Conservation (phyloP, 2,888 invertebrate species). For the Stenolophus ochropezus region DNA sequence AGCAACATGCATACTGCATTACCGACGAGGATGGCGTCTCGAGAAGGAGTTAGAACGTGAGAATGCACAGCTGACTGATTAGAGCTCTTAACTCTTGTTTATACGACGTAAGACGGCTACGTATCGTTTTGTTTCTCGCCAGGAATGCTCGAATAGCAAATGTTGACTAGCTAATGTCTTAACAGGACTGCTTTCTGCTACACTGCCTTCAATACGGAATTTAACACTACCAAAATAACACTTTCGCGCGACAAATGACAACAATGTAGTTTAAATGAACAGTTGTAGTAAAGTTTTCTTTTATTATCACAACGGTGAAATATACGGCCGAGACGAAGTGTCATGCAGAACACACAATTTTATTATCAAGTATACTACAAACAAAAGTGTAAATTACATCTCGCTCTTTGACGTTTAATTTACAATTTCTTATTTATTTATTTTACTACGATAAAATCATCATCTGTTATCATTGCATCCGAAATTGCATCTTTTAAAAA, state of each 20-base stretch:
- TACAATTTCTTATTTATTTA: too few relatives aligned
- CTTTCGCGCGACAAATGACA: not conserved
- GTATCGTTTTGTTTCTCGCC: slow-evolving; percentile 13
- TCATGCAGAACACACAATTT: too few relatives aligned
- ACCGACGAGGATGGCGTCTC: slow-evolving; percentile 2
- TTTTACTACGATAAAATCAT: too few relatives aligned
- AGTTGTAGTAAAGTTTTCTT: too few relatives aligned
- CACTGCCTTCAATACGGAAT: not conserved
- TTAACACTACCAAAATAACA: not conserved
- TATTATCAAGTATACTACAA: too few relatives aligned
- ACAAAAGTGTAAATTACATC: too few relatives aligned
- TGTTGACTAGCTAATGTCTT: slow-evolving; percentile 10
- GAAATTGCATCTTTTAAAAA: too few relatives aligned
- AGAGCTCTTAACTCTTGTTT: slow-evolving; percentile 32
- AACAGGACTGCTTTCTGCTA: slow-evolving; percentile 10
- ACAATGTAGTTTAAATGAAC: too few relatives aligned
- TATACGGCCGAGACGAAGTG: too few relatives aligned
- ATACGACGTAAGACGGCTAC: slow-evolving; percentile 26
- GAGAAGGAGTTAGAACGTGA: slow-evolving; percentile 32
- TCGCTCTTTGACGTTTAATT: too few relatives aligned
- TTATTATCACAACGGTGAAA: too few relatives aligned
- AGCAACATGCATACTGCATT: slow-evolving; percentile 49
- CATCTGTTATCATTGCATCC: too few relatives aligned
- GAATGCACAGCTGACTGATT: slow-evolving; percentile 44
- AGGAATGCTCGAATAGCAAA: slow-evolving; percentile 15